These are phyloP conservation scores for Thermophis baileyi DNA, from an alignment of 2,113 vertebrate genomes.

Conservation along the genomic window DNA sequence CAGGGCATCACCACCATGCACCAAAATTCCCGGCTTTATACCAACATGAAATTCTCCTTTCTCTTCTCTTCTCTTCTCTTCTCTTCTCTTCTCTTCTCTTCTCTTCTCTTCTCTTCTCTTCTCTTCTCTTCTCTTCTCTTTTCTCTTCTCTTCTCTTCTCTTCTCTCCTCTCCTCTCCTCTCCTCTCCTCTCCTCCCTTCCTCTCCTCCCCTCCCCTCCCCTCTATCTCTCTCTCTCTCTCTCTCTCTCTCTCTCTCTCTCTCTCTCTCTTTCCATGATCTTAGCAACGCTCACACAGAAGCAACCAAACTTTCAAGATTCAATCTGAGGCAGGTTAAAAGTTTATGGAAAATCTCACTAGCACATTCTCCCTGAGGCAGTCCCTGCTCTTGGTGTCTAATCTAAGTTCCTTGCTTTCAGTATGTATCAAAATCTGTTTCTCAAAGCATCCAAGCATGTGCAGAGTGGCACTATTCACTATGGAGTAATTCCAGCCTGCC, in stretches of 20 bases:
- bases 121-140: not conserved
- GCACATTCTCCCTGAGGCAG: not conserved
- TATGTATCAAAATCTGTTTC: not conserved
- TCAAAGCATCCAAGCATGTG: not conserved
- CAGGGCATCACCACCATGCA: not conserved
- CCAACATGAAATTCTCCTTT: not conserved
- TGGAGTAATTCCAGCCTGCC: not conserved
- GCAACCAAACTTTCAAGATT: not conserved
- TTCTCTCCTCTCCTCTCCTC: too few relatives aligned
- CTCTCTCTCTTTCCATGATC: too few relatives aligned
- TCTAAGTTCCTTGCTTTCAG: not conserved
- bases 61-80: not conserved
- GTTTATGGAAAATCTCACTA: not conserved
- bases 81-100: too few relatives aligned
- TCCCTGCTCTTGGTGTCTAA: not conserved
- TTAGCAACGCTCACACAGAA: not conserved
- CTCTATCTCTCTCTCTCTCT: too few relatives aligned
- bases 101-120: accelerated
- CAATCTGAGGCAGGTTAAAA: not conserved
- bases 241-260: not conserved
- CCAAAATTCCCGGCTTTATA: not conserved
- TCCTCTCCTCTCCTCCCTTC: accelerated
- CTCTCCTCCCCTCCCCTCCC: too few relatives aligned
- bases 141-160: too few relatives aligned
- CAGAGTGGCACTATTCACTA: not conserved